Evolutionary conservation across 2,113 vertebrate genomes (phyloP), one percentile per base, ranked within the genome.

Genomic region (Boleophthalmus pectinirostris): DNA sequence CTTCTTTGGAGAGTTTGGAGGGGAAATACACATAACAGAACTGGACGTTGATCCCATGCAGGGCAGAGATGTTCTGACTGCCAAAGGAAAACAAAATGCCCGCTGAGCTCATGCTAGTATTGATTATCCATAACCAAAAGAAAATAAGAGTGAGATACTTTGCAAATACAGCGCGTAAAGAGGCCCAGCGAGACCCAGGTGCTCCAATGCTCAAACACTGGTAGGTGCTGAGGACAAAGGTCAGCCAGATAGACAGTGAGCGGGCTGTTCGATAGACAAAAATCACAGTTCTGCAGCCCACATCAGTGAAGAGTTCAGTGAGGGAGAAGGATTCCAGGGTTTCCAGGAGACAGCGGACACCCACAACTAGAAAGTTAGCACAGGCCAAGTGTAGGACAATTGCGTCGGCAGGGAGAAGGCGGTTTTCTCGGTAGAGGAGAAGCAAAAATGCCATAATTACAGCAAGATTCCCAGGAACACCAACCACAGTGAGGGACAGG

Each of bases 191-290:
- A 1, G 93, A 93, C 5, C 91, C 92, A 0, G 92, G 87, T 14
- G 91, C 91, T 11, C 89, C 81, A 0, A 94, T 81, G 78, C 91
- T 89, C 56, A 94, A 77, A 45, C 93, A 90, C 85, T 94, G 93
- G 70, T 91, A 93, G 13, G 82, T 82, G 4, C 93, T 94, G 46
- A 94, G 81, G 45, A 92, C 64, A 13, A 92, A 94, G 46, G 94
- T 94, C 74, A 95, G 83, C 91, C 93, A 94, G 69, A 94, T 94
- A 9, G 92, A 95, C 64, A 94, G 87, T 46, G 90, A 85, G 0
- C 93, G 89, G 3, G 86, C 87, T 0, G 87, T 92, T 56, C 94
- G 87, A 82, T 92, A 92, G 53, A 92, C 47, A 46, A 91, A 94
- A 69, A 94, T 92, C 46, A 94, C 83, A 2, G 82, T 76, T 56